A percentile compares a stretch with the other conserved stretches of the same genome.
These are phyloP conservation scores for Graphium colonna DNA, from an alignment of 2,888 invertebrate genomes.

Conservation along the genomic window DNA sequence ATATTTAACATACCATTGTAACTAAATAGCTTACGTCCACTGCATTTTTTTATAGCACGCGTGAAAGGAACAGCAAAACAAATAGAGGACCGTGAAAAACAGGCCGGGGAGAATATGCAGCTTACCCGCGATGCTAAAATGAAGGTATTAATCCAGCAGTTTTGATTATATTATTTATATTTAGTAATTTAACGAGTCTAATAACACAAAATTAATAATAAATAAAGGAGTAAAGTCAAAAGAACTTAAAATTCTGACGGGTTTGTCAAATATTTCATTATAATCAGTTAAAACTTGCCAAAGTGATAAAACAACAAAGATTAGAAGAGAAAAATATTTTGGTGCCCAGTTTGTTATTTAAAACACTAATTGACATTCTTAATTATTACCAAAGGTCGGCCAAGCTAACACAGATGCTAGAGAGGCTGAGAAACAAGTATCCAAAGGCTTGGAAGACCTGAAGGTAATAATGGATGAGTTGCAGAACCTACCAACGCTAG, in stretches of 20 bases:
- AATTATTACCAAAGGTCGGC: conserved; percentile 88
- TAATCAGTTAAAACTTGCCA: no score
- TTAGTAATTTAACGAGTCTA: no score
- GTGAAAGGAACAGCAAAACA: conserved; percentile 86
- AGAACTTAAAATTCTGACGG: no score
- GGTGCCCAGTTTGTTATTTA: no score
- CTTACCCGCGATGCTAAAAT: conserved; percentile 86
- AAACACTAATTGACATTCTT: no score
- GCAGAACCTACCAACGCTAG: conserved; percentile 86
- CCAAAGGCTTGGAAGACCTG: conserved; percentile 88
- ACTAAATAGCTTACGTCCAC: no score
- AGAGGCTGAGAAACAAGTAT: conserved; percentile 89
- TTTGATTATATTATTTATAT: conserved; percentile 25
- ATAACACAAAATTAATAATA: no score
- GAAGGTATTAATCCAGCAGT: conserved; percentile 68
- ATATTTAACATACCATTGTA: no score
- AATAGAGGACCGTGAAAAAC: conserved; percentile 83
- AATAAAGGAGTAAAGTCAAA: no score
- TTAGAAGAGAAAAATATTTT: no score
- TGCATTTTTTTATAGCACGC: conserved; percentile 79
- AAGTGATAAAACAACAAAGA: no score
- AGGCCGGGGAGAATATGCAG: conserved; percentile 84
- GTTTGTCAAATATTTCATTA: no score
- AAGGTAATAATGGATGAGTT: conserved; percentile 88
- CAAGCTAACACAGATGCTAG: conserved; percentile 91